These are phyloP conservation scores for Agrypnus murinus DNA, from an alignment of 2,888 invertebrate genomes.

Conservation along the genomic window DNA sequence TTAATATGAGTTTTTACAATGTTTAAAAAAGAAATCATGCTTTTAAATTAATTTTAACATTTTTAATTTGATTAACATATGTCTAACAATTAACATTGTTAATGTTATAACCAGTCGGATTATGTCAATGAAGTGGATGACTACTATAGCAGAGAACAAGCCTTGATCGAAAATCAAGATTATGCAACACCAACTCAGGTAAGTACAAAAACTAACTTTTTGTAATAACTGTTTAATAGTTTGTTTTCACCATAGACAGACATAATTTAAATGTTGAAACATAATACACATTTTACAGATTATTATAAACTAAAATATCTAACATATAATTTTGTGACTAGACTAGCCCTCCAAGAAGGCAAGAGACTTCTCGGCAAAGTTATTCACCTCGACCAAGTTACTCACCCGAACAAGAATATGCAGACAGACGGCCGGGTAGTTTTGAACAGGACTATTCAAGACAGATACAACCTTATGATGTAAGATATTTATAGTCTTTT, in stretches of 20 bases:
- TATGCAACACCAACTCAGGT: slow-evolving; percentile 68
- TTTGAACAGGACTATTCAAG: slow-evolving; percentile 68
- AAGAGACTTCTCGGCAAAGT: slow-evolving; percentile 59
- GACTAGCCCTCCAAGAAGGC: slow-evolving; percentile 66
- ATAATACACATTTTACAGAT: too few relatives aligned
- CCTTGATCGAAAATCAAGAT: slow-evolving; percentile 64
- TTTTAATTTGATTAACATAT: too few relatives aligned
- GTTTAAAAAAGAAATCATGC: too few relatives aligned
- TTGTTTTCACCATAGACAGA: too few relatives aligned
- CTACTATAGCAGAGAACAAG: slow-evolving; percentile 64
- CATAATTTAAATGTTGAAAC: too few relatives aligned
- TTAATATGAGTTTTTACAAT: too few relatives aligned
- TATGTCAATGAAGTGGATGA: slow-evolving; percentile 68
- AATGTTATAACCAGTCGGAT: slow-evolving; percentile 64
- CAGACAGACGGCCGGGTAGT: slow-evolving; percentile 64
- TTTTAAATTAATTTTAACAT: too few relatives aligned
- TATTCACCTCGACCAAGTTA: slow-evolving; percentile 66
- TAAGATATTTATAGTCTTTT: slow-evolving; percentile 59
- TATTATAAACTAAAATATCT: not conserved
- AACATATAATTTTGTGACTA: slow-evolving; percentile 49
- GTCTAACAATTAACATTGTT: slow-evolving; percentile 48
- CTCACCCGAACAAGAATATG: slow-evolving; percentile 65
- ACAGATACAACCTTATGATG: slow-evolving; percentile 66
- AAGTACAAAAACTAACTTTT: slow-evolving; percentile 47
- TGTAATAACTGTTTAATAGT: slow-evolving; percentile 5